These are phyloP conservation scores for Quadroppia sp. DNA, from an alignment of 2,888 invertebrate species.

Conservation along the genomic window DNA sequence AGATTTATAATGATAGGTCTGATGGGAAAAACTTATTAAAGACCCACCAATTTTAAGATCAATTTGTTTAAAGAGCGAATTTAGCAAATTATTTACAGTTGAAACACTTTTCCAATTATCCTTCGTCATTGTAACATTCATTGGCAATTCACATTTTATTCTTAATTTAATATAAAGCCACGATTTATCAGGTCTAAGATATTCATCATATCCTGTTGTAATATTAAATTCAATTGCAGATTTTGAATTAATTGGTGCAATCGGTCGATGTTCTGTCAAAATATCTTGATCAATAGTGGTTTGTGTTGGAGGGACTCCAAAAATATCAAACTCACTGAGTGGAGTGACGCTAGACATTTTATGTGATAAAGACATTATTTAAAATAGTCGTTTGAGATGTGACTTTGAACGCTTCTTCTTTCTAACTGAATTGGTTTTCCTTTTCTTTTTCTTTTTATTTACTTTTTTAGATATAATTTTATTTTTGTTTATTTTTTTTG, in stretches of 20 bases:
- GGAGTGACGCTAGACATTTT: background rate
- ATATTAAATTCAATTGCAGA: background rate
- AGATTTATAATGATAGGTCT: constrained; percentile 9
- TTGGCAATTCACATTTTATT: too few species aligned
- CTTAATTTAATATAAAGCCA: background rate
- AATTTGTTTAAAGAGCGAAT: constrained; percentile 1
- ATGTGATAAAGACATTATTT: constrained; percentile 10
- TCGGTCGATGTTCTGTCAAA: constrained; percentile 17
- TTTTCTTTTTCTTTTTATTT: too few species aligned
- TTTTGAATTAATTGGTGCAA: background rate
- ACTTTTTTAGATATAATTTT: too few species aligned
- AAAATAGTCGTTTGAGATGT: background rate
- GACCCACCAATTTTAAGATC: constrained; percentile 10
- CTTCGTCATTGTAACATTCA: too few species aligned
- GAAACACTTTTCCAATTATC: constrained; percentile 15
- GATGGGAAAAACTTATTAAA: background rate
- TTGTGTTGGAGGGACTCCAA: constrained; percentile 35
- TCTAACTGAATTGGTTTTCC: too few species aligned
- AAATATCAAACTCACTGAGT: constrained; percentile 19
- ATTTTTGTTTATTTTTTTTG: background rate
- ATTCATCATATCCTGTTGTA: background rate
- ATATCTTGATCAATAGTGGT: constrained; percentile 15
- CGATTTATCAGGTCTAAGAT: background rate
- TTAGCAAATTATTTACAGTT: constrained; percentile 6
- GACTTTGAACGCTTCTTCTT: too few species aligned